Evolutionary conservation across 2,113 vertebrate species (phyloP).

Genomic region (Labeo rohita): DNA sequence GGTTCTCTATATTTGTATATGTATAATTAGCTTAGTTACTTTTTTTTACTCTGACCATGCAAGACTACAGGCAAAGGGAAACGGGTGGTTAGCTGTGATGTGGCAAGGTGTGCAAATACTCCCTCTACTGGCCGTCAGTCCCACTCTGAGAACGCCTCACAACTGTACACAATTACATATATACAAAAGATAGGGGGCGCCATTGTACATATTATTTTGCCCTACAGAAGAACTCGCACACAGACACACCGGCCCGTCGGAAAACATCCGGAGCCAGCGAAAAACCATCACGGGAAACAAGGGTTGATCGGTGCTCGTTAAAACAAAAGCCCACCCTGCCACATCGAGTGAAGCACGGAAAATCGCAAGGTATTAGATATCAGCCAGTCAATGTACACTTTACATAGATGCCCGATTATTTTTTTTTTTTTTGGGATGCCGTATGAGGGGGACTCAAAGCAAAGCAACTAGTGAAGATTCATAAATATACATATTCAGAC

Average conservation of each 20-base stretch:
- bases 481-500: slow-evolving; percentile 84
- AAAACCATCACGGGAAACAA: slow-evolving; percentile 44
- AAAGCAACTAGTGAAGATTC: slow-evolving; percentile 91
- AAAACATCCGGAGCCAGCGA: slow-evolving; percentile 48
- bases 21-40: slow-evolving; percentile 72
- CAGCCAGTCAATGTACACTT: slow-evolving; percentile 85
- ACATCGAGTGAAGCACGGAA: slow-evolving; percentile 80
- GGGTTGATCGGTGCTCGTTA: slow-evolving; percentile 51
- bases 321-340: slow-evolving; percentile 82
- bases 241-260: slow-evolving; percentile 64
- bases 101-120: slow-evolving; percentile 84
- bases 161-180: slow-evolving; percentile 87
- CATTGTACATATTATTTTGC: slow-evolving; percentile 50
- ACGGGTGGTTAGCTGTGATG: slow-evolving; percentile 78
- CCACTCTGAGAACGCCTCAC: slow-evolving; percentile 79
- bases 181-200: slow-evolving; percentile 72
- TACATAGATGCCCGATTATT: slow-evolving; percentile 76
- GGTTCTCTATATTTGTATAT: slow-evolving; percentile 71
- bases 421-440: slow-evolving; percentile 67
- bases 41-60: slow-evolving; percentile 84
- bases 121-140: slow-evolving; percentile 94
- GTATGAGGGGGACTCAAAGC: slow-evolving; percentile 79
- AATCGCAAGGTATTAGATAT: slow-evolving; percentile 77
- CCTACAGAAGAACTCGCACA: slow-evolving; percentile 44
- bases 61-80: slow-evolving; percentile 85